These are phyloP conservation scores for Carettochelys insculpta DNA, from an alignment of 2,113 vertebrate genomes.

Conservation along the genomic window DNA sequence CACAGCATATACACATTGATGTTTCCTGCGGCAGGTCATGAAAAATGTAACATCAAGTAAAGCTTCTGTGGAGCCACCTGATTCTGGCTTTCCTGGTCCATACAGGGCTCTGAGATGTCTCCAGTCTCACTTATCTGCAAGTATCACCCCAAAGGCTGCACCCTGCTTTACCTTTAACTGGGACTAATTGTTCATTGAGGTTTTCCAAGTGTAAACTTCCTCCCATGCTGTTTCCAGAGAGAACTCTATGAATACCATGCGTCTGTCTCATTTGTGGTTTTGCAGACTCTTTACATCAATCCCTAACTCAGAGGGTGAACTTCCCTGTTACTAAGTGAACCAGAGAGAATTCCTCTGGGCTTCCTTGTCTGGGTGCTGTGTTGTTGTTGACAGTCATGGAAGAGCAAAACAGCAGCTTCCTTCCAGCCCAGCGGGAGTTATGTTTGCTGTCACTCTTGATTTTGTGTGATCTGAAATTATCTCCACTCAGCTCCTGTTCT, in stretches of 20 bases:
- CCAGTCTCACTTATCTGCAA: not conserved
- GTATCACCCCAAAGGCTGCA: not conserved
- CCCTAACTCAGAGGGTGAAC: accelerated
- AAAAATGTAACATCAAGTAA: not conserved
- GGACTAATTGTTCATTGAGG: not conserved
- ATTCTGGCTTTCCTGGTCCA: not conserved
- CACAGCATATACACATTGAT: not conserved
- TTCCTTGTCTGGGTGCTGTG: not conserved
- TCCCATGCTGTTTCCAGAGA: not conserved
- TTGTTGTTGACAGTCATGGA: not conserved
- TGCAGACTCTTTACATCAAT: not conserved
- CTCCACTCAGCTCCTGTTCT: not conserved
- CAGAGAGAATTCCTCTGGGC: not conserved
- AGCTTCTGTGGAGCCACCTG: not conserved
- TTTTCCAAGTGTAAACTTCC: not conserved
- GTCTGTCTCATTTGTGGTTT: not conserved
- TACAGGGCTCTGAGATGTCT: not conserved
- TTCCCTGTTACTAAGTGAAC: accelerated
- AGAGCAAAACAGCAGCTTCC: not conserved
- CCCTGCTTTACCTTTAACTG: not conserved
- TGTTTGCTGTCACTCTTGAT: not conserved
- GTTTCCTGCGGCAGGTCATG: not conserved
- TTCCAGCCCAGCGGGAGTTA: not conserved
- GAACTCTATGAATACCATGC: not conserved
- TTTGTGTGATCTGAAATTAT: accelerated